A percentile compares a stretch with the other conserved stretches of the same genome.
phyloP scores from a whole-genome alignment of 2,113 vertebrate species.

The Desmodus rotundus region DNA sequence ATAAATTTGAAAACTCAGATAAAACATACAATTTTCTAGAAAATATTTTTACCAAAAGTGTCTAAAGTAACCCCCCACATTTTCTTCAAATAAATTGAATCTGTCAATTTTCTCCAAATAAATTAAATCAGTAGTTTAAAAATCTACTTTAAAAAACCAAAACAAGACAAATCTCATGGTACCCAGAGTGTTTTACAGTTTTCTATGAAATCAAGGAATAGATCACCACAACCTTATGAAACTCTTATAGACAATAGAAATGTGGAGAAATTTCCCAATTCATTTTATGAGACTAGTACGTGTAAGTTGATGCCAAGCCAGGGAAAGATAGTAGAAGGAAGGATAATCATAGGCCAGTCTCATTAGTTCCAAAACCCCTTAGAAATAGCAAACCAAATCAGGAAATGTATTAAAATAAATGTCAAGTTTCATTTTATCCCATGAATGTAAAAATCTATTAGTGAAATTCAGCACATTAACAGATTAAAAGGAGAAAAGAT shows the following conservation, averaged over 20 bases:
- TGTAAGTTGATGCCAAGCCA: not conserved
- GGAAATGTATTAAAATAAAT: not conserved
- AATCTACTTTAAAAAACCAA: not conserved
- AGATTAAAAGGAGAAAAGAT: conserved; percentile 28
- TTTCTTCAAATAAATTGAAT: not conserved
- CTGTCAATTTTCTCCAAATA: not conserved
- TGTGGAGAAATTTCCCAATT: not conserved
- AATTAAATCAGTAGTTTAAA: not conserved
- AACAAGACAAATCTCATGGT: not conserved
- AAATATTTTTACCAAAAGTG: not conserved
- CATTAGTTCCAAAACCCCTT: not conserved
- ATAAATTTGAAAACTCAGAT: not conserved
- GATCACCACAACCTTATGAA: not conserved
- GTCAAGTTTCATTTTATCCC: not conserved
- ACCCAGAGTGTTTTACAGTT: not conserved
- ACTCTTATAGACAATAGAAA: not conserved
- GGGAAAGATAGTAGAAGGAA: not conserved
- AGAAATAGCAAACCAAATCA: not conserved
- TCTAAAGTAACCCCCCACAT: not conserved
- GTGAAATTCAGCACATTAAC: not conserved
- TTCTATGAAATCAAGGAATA: not conserved
- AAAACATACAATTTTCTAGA: not conserved
- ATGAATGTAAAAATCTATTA: not conserved
- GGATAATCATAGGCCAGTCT: not conserved
- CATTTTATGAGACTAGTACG: not conserved